A percentile compares a stretch with the other conserved stretches of the same genome.
Evolutionary conservation across 2,797 vertebrate species (phyloP).

Genomic region (Myotis daubentonii): DNA sequence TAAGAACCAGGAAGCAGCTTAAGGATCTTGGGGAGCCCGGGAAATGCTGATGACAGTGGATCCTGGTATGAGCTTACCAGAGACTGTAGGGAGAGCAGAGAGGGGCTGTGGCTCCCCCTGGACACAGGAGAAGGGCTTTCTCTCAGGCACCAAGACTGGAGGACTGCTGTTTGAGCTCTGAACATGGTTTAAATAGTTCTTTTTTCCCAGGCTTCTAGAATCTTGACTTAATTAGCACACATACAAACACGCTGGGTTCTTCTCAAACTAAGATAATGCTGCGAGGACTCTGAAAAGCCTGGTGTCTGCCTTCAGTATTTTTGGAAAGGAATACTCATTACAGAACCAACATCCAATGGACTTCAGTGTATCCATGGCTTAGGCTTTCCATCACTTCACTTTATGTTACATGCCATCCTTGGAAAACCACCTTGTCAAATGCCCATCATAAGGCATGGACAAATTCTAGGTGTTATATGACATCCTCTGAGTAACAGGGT

Average conservation of each 20-base stretch:
- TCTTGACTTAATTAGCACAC: not conserved
- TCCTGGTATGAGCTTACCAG: not conserved
- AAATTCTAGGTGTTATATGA: not conserved
- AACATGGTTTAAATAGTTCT: not conserved
- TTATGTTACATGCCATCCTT: slow-evolving; percentile 9
- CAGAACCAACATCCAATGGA: slow-evolving; percentile 37
- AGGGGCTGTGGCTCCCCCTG: too few relatives aligned
- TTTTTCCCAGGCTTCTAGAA: not conserved
- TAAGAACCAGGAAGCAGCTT: not conserved
- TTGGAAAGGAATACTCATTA: not conserved
- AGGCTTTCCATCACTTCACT: not conserved
- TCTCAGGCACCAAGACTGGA: not conserved
- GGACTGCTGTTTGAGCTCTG: not conserved
- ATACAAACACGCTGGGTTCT: not conserved
- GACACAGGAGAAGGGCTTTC: not conserved
- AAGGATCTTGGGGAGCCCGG: not conserved
- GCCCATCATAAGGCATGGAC: not conserved
- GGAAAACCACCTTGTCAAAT: slow-evolving; percentile 16
- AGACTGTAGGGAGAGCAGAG: not conserved
- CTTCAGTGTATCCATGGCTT: not conserved
- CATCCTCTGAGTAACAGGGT: not conserved
- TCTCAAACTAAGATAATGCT: not conserved
- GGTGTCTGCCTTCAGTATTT: not conserved
- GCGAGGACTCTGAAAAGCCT: not conserved
- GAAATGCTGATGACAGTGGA: not conserved